Conservation (phyloP, 2,797 vertebrate species). For the Coregonus suidteri region DNA sequence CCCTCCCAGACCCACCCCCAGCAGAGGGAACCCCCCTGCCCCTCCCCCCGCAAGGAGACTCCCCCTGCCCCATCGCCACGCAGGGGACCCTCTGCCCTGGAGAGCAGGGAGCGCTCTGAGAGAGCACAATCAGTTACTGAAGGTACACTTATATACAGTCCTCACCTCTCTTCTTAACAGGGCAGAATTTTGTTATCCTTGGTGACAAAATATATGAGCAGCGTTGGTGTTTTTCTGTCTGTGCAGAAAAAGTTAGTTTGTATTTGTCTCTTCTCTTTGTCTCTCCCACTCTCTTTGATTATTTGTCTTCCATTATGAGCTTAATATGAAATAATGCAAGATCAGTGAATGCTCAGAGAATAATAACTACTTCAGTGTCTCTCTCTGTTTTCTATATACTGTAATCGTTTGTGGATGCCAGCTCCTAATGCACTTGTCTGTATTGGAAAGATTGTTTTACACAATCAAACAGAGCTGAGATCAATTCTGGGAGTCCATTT, state of each 20-base stretch:
- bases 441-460: not conserved
- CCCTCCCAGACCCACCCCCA: not conserved
- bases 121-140: constrained; percentile 75
- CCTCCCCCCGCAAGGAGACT: constrained; percentile 59
- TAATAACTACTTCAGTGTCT: not conserved
- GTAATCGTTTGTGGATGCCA: constrained; percentile 1
- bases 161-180: not conserved
- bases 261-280: not conserved
- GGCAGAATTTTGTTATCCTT: not conserved
- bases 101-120: constrained; percentile 59
- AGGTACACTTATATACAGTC: constrained; percentile 53
- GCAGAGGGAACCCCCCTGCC: constrained; percentile 33
- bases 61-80: constrained; percentile 61
- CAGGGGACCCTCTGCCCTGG: constrained; percentile 53
- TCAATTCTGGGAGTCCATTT: not conserved
- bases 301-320: not conserved
- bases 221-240: not conserved
- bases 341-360: not conserved
- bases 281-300: not conserved
- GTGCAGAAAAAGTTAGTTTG: not conserved
- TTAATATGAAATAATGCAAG: not conserved
- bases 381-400: not conserved
- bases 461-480: not conserved
- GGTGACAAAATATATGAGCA: not conserved
- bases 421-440: not conserved